phyloP scores from a whole-genome alignment of 1,140 invertebrate genomes.

The Pachypsylla venusta region DNA sequence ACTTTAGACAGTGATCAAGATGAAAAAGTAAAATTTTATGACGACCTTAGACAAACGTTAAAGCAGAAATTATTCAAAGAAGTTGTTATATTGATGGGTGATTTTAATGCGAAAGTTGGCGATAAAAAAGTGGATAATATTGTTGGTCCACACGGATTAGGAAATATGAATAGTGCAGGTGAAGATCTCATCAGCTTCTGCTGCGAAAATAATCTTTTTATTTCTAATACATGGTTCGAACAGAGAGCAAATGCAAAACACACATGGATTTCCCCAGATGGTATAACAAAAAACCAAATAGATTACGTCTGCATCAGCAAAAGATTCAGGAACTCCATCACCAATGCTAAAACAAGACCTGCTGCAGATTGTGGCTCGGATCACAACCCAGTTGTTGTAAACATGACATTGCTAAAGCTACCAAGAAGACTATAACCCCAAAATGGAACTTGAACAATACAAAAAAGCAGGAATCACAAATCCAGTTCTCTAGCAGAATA shows the following conservation, averaged over 20 bases:
- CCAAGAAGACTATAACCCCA: neutral
- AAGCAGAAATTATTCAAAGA: neutral
- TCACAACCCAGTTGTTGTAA: slow-evolving; percentile 13
- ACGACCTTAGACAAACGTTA: slow-evolving; percentile 11
- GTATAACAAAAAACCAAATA: slow-evolving; percentile 20
- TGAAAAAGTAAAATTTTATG: slow-evolving; percentile 15
- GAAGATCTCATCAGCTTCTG: slow-evolving; percentile 15
- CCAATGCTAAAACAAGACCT: slow-evolving; percentile 17
- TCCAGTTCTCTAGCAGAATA: neutral
- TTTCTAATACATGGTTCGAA: slow-evolving; percentile 16
- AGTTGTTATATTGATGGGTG: slow-evolving; percentile 12
- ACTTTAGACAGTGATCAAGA: slow-evolving; percentile 7
- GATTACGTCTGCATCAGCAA: slow-evolving; percentile 18
- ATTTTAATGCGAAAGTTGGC: slow-evolving; percentile 15
- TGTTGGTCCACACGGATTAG: slow-evolving; percentile 13
- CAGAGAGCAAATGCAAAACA: slow-evolving; percentile 20
- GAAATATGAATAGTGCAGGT: slow-evolving; percentile 21
- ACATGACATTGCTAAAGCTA: neutral
- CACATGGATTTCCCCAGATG: slow-evolving; percentile 22
- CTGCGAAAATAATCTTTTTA: slow-evolving; percentile 13
- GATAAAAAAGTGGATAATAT: neutral
- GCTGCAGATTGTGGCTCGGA: slow-evolving; percentile 18
- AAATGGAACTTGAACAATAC: neutral
- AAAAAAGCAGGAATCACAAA: neutral
- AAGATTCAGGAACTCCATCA: slow-evolving; percentile 11